Base-by-base conservation (phyloP, 2,113 vertebrate species). In the Pelecanoides urinatrix region DNA sequence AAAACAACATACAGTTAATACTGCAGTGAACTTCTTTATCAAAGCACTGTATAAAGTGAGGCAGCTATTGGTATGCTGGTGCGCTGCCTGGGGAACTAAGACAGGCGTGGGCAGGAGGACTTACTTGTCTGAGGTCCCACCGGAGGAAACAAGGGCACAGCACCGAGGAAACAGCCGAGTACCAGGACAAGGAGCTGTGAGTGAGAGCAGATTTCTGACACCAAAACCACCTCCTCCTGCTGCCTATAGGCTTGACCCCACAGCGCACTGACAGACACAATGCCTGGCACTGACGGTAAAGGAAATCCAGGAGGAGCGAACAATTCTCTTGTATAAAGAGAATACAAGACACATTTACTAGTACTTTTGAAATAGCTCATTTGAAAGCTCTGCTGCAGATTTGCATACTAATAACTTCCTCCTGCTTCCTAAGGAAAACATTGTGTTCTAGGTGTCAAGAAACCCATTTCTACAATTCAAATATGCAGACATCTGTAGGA, bases 371-470 rank as follows among this genome's bases (percentile, higher is more conserved):
- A 94, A 94, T 20, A 81, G 53, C 53, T 92, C 19, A 45, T 91
- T 91, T 86, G 53, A 83, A 93, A 96, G 61, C 55, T 92, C 45
- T 81, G 73, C 30, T 66, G 56, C 20, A 32, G 53, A 47, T 71
- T 63, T 86, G 87, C 40, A 90, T 85, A 63, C 45, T 80, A 92
- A 83, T 85, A 81, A 78, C 49, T 88, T 91, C 74, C 44, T 94
- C 63, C 53, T 38, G 47, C 56, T 88, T 68, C 86, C 55, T 68
- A 95, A 68, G 49, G 44, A 96, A 94, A 92, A 74, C 34, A 50
- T 93, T 97, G 83, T 77, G 55, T 88, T 96, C 84, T 85, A 65
- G 44, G 79, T 91, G 50, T 79, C 76, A 65, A 52, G 56, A 93
- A 97, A 62, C 52, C 38, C 27, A 32, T 81, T 85, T 94, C 84